phyloP scores from a whole-genome alignment of 2,113 vertebrate species.

The Myiozetetes cayanensis region DNA sequence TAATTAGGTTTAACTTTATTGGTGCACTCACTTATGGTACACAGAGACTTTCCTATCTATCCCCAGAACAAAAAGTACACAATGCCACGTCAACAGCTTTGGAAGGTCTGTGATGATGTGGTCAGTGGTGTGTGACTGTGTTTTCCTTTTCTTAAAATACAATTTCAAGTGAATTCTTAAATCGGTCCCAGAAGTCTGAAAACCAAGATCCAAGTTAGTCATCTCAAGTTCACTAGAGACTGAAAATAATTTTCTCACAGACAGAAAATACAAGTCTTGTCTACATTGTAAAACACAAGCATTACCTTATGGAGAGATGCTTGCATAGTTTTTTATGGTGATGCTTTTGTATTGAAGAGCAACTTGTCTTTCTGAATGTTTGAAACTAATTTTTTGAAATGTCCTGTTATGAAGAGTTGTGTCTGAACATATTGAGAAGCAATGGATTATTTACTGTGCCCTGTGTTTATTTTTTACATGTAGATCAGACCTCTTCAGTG shows the following conservation, averaged over 20 bases:
- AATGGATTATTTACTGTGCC: rapidly evolving
- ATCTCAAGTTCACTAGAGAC: not conserved
- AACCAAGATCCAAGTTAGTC: not conserved
- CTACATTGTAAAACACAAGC: not conserved
- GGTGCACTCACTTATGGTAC: not conserved
- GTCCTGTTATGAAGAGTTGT: not conserved
- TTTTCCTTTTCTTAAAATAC: not conserved
- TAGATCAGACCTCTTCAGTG: not conserved
- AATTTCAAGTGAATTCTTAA: slow-evolving; percentile 1
- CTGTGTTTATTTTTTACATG: not conserved
- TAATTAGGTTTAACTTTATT: not conserved
- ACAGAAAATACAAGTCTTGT: not conserved
- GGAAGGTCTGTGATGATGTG: not conserved
- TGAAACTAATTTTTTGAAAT: not conserved
- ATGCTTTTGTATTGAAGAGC: not conserved
- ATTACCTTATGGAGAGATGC: not conserved
- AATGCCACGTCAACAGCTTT: not conserved
- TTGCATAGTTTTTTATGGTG: not conserved
- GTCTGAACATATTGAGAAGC: not conserved
- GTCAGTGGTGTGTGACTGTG: not conserved
- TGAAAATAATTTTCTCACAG: not conserved
- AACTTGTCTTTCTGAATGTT: not conserved
- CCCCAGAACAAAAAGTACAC: not conserved
- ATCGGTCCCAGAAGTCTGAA: not conserved
- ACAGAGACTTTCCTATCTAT: not conserved